A percentile compares a stretch with the other conserved stretches of the same genome.
Evolutionary conservation across 2,113 vertebrate genomes (phyloP).

Genomic region (Hippocampus barbouri): DNA sequence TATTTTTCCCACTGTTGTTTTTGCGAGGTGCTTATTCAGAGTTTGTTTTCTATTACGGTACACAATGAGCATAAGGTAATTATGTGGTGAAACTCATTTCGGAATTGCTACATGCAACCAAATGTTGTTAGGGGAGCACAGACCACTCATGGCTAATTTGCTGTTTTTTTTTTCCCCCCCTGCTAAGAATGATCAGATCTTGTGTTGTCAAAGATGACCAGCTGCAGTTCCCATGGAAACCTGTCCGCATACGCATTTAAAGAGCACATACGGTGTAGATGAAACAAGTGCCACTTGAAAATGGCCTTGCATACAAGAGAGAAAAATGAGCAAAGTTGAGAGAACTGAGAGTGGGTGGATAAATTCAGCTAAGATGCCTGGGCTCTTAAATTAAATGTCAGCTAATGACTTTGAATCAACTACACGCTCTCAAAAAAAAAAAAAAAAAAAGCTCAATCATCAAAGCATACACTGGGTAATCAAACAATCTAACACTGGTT

Average conservation of each 20-base stretch:
- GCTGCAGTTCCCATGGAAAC: conserved; percentile 63
- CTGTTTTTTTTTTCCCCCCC: conserved; percentile 12
- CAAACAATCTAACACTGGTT: not conserved
- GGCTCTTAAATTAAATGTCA: not conserved
- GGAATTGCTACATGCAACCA: conserved; percentile 23
- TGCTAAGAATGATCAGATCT: conserved; percentile 28
- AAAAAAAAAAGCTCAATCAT: conserved; percentile 6
- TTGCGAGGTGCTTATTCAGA: not conserved
- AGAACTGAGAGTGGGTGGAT: not conserved
- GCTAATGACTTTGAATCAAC: not conserved
- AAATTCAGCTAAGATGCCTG: not conserved
- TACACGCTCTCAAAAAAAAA: conserved; percentile 8
- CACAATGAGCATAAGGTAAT: not conserved
- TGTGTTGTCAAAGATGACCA: conserved; percentile 40
- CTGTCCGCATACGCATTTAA: conserved; percentile 8
- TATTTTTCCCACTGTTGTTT: not conserved
- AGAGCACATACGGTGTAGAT: conserved; percentile 17
- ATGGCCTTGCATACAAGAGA: conserved; percentile 8
- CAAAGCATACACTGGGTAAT: not conserved
- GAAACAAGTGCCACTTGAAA: conserved; percentile 16
- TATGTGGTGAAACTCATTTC: not conserved
- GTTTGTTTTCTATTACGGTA: not conserved
- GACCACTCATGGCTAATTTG: conserved; percentile 37
- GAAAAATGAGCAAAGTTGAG: not conserved
- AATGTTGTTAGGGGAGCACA: conserved; percentile 26